A percentile compares a stretch with the other conserved stretches of the same genome.
Conservation (phyloP, 2,888 invertebrate species). For the Conus canariensis region DNA sequence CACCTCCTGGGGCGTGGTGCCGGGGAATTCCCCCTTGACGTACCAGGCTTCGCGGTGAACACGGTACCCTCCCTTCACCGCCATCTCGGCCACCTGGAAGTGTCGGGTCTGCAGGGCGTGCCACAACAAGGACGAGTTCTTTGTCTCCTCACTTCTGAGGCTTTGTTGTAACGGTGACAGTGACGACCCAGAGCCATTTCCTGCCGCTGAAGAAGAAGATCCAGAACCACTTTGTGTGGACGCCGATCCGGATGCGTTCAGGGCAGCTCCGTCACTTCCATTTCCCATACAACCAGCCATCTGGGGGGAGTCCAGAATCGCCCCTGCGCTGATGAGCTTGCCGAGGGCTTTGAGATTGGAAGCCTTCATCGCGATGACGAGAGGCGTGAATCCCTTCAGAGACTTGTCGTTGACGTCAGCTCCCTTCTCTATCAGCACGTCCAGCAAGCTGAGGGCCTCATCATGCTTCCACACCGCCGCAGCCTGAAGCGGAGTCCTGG, state of each 20-base stretch:
- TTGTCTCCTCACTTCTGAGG: not conserved
- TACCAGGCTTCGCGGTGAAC: conserved; percentile 5
- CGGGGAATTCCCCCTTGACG: not conserved
- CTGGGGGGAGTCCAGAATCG: conserved; percentile 16
- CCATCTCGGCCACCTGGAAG: conserved; percentile 3
- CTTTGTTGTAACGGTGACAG: not conserved
- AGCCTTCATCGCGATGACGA: not conserved
- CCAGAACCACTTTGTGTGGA: not conserved
- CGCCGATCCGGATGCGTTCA: not conserved
- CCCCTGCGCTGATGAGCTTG: conserved; percentile 7
- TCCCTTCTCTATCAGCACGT: not conserved
- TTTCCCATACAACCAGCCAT: not conserved
- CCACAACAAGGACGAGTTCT: conserved; percentile 19
- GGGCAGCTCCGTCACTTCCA: not conserved
- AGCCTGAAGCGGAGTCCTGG: conserved; percentile 1
- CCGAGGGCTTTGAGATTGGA: not conserved
- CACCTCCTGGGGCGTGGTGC: not conserved
- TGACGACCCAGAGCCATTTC: not conserved
- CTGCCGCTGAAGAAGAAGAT: not conserved
- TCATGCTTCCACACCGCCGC: not conserved
- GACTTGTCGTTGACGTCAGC: conserved; percentile 26
- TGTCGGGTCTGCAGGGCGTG: not conserved
- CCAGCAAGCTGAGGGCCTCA: not conserved
- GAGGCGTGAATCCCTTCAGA: not conserved
- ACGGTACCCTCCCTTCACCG: conserved; percentile 24